Evolutionary conservation across 2,797 vertebrate species (phyloP).

Genomic region (Peromyscus eremicus): DNA sequence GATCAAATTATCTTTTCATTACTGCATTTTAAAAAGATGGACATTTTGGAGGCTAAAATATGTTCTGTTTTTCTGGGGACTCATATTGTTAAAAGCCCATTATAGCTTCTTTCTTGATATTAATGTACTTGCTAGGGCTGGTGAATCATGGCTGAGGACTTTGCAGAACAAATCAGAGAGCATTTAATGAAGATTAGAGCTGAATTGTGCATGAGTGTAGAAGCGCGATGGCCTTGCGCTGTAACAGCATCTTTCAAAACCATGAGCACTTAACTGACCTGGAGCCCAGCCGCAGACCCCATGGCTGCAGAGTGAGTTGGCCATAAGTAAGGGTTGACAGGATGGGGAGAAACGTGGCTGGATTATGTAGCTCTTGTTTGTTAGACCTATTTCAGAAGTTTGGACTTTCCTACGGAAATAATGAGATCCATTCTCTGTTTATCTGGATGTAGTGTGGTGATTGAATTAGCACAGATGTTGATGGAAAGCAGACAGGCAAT

Average conservation of each 20-base stretch:
- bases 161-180: slow-evolving; percentile 62
- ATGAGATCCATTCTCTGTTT: background rate
- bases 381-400: slow-evolving; percentile 13
- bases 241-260: background rate
- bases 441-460: background rate
- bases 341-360: background rate
- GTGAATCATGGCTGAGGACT: slow-evolving; percentile 73
- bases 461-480: background rate
- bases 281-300: background rate
- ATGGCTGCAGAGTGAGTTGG: background rate
- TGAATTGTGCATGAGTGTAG: slow-evolving; percentile 33
- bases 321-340: background rate
- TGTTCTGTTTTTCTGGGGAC: slow-evolving; percentile 73
- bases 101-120: slow-evolving; percentile 70
- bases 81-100: slow-evolving; percentile 78
- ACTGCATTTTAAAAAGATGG: slow-evolving; percentile 69
- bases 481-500: background rate
- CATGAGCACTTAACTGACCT: background rate
- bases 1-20: slow-evolving; percentile 80
- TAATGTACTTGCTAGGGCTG: slow-evolving; percentile 64
- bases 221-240: background rate
- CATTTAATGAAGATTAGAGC: slow-evolving; percentile 70
- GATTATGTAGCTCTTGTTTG: background rate
- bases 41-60: slow-evolving; percentile 75
- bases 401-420: slow-evolving; percentile 18